These are phyloP conservation scores for Gerosis bhagava DNA, from an alignment of 2,888 invertebrate species.

Conservation along the genomic window DNA sequence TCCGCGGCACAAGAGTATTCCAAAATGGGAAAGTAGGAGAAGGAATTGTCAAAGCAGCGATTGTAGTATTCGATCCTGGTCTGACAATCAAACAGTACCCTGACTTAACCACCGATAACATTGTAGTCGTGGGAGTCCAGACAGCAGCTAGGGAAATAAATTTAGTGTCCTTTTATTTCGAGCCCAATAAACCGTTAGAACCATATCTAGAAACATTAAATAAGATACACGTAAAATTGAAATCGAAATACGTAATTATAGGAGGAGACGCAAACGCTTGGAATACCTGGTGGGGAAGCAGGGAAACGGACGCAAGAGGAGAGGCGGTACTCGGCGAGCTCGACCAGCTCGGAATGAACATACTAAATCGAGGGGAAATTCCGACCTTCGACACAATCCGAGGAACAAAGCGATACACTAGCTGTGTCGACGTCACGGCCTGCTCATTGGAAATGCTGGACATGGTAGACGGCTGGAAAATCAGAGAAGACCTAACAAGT, in stretches of 20 bases:
- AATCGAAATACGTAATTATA: background rate
- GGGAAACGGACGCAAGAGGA: background rate
- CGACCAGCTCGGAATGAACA: background rate
- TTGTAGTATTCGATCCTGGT: background rate
- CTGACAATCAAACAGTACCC: background rate
- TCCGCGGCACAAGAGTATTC: background rate
- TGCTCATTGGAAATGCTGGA: conserved; percentile 15
- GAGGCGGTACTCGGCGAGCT: background rate
- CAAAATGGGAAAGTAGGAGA: background rate
- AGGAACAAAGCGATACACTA: background rate
- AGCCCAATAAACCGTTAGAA: background rate
- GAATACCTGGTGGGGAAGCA: background rate
- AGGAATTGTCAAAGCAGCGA: background rate
- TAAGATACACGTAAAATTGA: background rate
- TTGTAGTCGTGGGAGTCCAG: background rate
- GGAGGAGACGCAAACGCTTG: background rate
- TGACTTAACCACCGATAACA: conserved; percentile 5
- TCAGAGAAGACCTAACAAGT: background rate
- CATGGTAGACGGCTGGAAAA: conserved; percentile 10
- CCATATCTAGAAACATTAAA: background rate
- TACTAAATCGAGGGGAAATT: background rate
- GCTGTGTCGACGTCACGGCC: conserved; percentile 25
- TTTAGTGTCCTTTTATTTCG: background rate
- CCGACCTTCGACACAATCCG: background rate
- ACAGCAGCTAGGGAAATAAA: background rate